phyloP scores from a whole-genome alignment of 2,888 invertebrate genomes.

The Adelognathus sp. region DNA sequence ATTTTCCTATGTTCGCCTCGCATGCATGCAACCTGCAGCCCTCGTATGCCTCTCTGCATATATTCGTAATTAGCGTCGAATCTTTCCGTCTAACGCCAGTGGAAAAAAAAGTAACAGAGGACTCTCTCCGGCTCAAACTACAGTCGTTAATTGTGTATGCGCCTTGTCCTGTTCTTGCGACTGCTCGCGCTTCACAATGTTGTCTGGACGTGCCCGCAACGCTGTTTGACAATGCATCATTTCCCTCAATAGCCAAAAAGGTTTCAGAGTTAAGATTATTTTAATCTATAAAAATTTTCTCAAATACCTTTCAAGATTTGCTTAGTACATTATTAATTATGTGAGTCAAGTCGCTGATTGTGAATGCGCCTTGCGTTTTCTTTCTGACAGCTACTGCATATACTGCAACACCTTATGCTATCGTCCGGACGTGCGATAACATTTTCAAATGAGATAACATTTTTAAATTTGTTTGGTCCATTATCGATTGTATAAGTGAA shows the following conservation, averaged over 20 bases:
- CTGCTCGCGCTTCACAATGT: conserved; percentile 35
- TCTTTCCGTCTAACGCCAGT: conserved; percentile 31
- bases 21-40: conserved; percentile 50
- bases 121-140: background rate
- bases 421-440: conserved; percentile 16
- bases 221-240: too few relatives aligned
- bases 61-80: conserved; percentile 56
- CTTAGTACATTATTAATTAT: too few relatives aligned
- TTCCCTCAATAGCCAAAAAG: too few relatives aligned
- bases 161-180: conserved; percentile 44
- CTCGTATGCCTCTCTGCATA: conserved; percentile 43
- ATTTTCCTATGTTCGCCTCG: conserved; percentile 45
- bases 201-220: conserved; percentile 8
- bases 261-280: too few relatives aligned
- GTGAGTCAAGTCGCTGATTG: too few relatives aligned
- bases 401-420: conserved; percentile 32
- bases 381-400: conserved; percentile 28
- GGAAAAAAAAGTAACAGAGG: background rate
- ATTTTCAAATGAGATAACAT: too few relatives aligned
- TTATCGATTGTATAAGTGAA: too few relatives aligned
- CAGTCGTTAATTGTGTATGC: conserved; percentile 57
- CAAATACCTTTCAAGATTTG: too few relatives aligned
- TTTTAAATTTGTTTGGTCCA: too few relatives aligned
- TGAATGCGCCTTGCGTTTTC: too few relatives aligned
- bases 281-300: too few relatives aligned